Evolutionary conservation across 1,140 invertebrate genomes (phyloP).

Genomic region (Samia ricini): DNA sequence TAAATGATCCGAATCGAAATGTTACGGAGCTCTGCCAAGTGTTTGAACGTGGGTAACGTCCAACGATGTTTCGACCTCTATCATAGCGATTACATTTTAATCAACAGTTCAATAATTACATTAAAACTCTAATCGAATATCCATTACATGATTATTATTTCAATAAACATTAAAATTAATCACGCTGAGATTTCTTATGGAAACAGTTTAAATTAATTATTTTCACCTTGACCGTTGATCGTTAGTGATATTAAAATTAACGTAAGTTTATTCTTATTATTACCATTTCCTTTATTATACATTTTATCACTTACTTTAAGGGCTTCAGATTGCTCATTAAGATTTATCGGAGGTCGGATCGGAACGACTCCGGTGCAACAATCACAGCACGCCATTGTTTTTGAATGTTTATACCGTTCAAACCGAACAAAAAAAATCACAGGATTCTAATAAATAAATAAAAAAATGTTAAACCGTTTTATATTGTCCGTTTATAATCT

Average conservation of each 20-base stretch:
- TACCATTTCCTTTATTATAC: slow-evolving; percentile 4
- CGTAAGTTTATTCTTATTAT: background rate
- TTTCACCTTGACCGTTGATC: background rate
- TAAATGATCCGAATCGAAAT: slow-evolving; percentile 46
- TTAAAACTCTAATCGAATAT: background rate
- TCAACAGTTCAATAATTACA: slow-evolving; percentile 11
- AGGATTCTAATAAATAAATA: slow-evolving; percentile 31
- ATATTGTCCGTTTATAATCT: slow-evolving; percentile 45
- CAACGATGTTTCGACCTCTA: slow-evolving; percentile 29
- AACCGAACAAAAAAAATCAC: slow-evolving; percentile 38
- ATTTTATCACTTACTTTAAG: slow-evolving; percentile 82
- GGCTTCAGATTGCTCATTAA: slow-evolving; percentile 86
- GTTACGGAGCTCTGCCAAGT: slow-evolving; percentile 52
- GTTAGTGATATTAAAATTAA: background rate
- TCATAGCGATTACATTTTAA: slow-evolving; percentile 20
- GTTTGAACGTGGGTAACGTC: slow-evolving; percentile 22
- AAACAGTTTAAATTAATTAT: background rate
- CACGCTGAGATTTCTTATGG: background rate
- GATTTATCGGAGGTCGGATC: slow-evolving; percentile 85
- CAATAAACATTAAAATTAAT: background rate
- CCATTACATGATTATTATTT: background rate
- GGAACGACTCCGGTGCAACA: slow-evolving; percentile 82
- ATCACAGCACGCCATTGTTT: slow-evolving; percentile 81
- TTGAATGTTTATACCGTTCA: slow-evolving; percentile 22
- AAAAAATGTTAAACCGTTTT: slow-evolving; percentile 30